Percentiles rank a stretch among this genome's conserved stretches.
Conservation (phyloP, 35 echinoderm and acorn worm genomes). For the Heliocidaris erythrogramma region DNA sequence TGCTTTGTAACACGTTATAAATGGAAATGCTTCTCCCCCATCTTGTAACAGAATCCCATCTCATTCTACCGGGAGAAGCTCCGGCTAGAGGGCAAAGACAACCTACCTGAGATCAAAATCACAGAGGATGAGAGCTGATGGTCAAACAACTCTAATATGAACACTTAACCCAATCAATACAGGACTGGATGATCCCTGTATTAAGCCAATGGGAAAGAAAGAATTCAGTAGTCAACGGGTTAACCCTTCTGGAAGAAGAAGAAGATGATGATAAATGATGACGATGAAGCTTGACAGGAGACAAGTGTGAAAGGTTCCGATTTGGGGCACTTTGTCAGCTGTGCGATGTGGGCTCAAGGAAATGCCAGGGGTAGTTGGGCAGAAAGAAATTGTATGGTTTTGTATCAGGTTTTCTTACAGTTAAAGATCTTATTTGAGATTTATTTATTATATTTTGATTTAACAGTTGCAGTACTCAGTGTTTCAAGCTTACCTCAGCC, state of each 20-base stretch:
- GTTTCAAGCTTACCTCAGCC: neutral
- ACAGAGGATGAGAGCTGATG: slow-evolving; percentile 46
- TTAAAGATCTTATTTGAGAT: neutral
- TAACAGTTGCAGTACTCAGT: neutral
- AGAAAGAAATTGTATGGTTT: neutral
- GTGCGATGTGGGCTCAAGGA: neutral
- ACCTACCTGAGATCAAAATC: slow-evolving; percentile 61
- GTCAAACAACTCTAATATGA: neutral
- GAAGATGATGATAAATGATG: neutral
- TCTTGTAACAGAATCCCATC: slow-evolving; percentile 50
- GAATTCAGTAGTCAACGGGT: no score
- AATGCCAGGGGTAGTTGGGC: neutral
- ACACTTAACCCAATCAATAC: neutral
- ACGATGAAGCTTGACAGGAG: neutral
- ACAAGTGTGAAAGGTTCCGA: neutral
- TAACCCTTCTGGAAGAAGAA: neutral
- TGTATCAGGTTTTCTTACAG: neutral
- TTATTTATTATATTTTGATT: slow-evolving; percentile 4
- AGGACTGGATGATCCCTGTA: no score
- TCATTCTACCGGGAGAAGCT: slow-evolving; percentile 65
- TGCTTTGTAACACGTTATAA: no score
- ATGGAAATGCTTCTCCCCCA: no score
- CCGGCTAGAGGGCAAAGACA: slow-evolving; percentile 61
- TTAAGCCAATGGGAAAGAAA: no score
- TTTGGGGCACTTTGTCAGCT: neutral